Conservation (phyloP, 2,888 invertebrate species). For the Matsumyia berberina region DNA sequence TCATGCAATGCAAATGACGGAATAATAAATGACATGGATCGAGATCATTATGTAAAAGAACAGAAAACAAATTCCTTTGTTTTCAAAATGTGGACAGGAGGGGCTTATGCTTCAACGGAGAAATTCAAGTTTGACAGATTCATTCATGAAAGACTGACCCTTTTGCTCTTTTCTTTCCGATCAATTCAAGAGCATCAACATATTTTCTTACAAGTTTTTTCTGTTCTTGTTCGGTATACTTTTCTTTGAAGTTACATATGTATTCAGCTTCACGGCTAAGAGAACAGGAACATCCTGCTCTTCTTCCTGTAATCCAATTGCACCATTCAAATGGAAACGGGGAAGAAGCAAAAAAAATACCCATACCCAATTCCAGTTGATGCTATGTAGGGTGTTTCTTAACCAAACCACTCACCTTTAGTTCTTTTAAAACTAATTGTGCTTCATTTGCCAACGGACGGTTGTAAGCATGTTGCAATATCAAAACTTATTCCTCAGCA, state of each 20-base stretch:
- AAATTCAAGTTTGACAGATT: constrained; percentile 29
- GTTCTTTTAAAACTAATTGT: constrained; percentile 44
- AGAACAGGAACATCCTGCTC: constrained; percentile 10
- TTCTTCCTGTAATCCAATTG: constrained; percentile 16
- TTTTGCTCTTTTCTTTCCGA: constrained; percentile 43
- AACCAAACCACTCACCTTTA: constrained; percentile 45
- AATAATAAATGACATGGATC: constrained; percentile 32
- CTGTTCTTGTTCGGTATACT: not conserved
- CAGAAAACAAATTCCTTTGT: not conserved
- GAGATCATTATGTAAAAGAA: too few species aligned
- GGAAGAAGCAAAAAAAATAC: not conserved
- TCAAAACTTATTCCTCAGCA: constrained; percentile 49
- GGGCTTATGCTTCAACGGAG: constrained; percentile 1
- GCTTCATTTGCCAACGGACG: constrained; percentile 55
- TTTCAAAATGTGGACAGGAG: not conserved
- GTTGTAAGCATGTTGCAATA: constrained; percentile 59
- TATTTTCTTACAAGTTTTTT: constrained; percentile 6
- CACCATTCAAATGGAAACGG: not conserved
- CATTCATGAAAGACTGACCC: constrained; percentile 70
- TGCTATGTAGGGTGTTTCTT: not conserved
- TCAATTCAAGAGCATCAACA: constrained; percentile 13
- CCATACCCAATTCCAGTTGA: not conserved
- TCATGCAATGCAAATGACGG: constrained; percentile 20
- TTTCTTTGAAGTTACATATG: constrained; percentile 13
- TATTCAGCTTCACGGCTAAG: constrained; percentile 43